These are phyloP conservation scores for Setophaga petechia DNA, from an alignment of 2,113 vertebrate genomes.

Conservation along the genomic window DNA sequence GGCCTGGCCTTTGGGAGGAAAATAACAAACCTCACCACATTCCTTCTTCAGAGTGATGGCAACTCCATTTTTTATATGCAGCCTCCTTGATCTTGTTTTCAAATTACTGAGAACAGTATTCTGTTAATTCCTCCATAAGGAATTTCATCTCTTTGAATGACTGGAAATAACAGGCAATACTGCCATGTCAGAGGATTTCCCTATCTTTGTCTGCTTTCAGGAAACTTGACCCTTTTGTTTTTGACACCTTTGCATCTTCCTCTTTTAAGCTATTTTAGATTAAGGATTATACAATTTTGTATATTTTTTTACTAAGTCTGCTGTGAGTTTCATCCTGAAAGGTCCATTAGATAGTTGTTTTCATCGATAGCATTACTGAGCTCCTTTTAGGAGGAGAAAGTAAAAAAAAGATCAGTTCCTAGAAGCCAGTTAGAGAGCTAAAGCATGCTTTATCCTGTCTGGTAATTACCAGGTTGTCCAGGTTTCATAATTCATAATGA, in stretches of 20 bases:
- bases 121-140: not conserved
- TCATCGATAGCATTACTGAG: not conserved
- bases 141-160: not conserved
- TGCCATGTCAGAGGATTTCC: not conserved
- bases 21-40: not conserved
- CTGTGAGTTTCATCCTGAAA: not conserved
- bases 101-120: not conserved
- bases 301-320: not conserved
- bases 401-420: not conserved
- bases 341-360: not conserved
- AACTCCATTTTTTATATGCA: accelerated
- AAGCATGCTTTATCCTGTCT: not conserved
- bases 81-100: not conserved
- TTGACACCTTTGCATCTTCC: not conserved
- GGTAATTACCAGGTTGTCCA: not conserved
- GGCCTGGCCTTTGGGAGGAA: not conserved
- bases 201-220: not conserved
- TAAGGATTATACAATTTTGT: not conserved
- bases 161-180: not conserved
- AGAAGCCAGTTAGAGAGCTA: not conserved
- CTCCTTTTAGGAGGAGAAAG: not conserved
- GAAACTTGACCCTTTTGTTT: not conserved
- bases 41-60: not conserved
- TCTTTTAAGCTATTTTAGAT: not conserved
- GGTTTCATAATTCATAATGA: not conserved